Conservation (phyloP, 1,140 invertebrate genomes). For the Drosophila repleta region DNA sequence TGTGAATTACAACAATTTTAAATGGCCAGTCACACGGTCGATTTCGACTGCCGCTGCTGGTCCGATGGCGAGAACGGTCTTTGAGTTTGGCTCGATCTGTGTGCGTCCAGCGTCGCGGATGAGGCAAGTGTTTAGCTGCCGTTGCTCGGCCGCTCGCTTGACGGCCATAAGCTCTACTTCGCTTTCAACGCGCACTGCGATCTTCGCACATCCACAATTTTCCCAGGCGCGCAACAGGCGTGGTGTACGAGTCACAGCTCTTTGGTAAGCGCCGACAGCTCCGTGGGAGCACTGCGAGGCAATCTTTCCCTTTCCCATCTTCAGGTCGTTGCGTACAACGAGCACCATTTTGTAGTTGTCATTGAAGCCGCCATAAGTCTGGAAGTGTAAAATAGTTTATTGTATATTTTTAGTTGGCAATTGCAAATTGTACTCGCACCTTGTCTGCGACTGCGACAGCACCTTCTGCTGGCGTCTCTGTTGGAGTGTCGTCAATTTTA, state of each 20-base stretch:
- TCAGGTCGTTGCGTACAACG: constrained; percentile 94
- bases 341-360: constrained; percentile 92
- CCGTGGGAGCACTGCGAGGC: constrained; percentile 97
- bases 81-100: constrained; percentile 93
- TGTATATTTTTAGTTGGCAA: neutral
- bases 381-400: neutral
- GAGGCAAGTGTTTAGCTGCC: constrained; percentile 89
- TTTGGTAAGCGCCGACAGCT: constrained; percentile 91
- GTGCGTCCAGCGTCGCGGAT: constrained; percentile 96
- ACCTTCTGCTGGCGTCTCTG: constrained; percentile 22
- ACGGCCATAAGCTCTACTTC: constrained; percentile 88
- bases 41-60: constrained; percentile 90
- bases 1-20: constrained; percentile 90
- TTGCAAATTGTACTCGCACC: constrained; percentile 28
- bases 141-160: constrained; percentile 87
- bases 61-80: constrained; percentile 95
- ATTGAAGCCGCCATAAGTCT: constrained; percentile 73
- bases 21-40: constrained; percentile 93
- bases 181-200: constrained; percentile 90
- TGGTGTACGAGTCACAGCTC: constrained; percentile 87
- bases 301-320: constrained; percentile 97
- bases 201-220: constrained; percentile 91
- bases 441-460: constrained; percentile 49
- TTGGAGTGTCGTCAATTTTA: constrained; percentile 43
- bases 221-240: constrained; percentile 90